Evolutionary conservation across 2,113 vertebrate genomes (phyloP).

Genomic region (Hepsetus odoe): DNA sequence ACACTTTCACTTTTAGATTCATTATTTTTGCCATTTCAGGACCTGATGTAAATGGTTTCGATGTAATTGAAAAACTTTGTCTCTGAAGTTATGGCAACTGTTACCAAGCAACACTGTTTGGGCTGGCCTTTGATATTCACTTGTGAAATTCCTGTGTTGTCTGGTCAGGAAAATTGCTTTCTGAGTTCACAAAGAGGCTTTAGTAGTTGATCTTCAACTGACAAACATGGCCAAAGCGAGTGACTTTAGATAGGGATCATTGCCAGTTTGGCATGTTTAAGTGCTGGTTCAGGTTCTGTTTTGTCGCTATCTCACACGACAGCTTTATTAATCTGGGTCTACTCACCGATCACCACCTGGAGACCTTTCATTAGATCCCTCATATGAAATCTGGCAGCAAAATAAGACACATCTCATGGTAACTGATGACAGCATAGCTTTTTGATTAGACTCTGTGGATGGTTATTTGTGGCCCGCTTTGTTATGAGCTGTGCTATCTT

Average conservation of each 20-base stretch:
- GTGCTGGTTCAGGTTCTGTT: neutral
- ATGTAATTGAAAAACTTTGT: neutral
- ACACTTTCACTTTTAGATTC: neutral
- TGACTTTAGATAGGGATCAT: constrained; percentile 11
- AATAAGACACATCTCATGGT: constrained; percentile 77
- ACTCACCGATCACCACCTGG: constrained; percentile 68
- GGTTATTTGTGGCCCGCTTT: constrained; percentile 53
- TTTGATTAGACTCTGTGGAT: constrained; percentile 68
- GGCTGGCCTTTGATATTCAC: constrained; percentile 1
- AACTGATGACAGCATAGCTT: constrained; percentile 78
- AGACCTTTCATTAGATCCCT: constrained; percentile 80
- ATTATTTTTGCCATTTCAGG: neutral
- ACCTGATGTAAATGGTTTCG: neutral
- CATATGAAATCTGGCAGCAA: constrained; percentile 75
- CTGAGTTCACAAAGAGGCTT: neutral
- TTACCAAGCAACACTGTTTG: constrained; percentile 2
- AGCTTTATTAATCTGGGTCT: constrained; percentile 50
- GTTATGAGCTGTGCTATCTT: constrained; percentile 32
- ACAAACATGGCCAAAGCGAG: constrained; percentile 27
- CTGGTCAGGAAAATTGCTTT: neutral
- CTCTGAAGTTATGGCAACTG: constrained; percentile 6
- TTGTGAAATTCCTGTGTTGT: constrained; percentile 21
- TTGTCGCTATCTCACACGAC: neutral
- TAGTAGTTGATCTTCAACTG: constrained; percentile 15
- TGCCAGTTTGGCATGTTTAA: constrained; percentile 28